A percentile compares a stretch with the other conserved stretches of the same genome.
Conservation (phyloP, 2,797 vertebrate genomes). For the Thamnophis elegans region DNA sequence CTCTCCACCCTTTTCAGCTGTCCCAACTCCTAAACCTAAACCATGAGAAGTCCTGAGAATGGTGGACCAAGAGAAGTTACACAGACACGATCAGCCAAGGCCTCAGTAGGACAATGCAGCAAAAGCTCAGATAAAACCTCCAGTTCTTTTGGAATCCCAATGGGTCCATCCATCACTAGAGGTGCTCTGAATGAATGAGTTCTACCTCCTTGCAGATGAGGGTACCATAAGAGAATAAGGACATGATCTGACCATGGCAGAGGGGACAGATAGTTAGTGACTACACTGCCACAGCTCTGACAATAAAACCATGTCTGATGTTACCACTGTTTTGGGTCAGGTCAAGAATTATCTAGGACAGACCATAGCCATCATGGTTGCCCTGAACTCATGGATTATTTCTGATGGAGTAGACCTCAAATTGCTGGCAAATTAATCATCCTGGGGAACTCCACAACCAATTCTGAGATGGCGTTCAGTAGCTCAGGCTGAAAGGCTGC, state of each 20-base stretch:
- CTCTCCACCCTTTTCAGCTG: background rate
- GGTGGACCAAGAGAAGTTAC: background rate
- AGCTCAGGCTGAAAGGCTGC: background rate
- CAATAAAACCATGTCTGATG: background rate
- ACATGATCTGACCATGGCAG: background rate
- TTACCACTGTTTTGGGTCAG: background rate
- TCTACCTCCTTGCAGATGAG: background rate
- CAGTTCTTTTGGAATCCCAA: background rate
- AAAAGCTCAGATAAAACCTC: background rate
- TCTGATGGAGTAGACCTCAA: background rate
- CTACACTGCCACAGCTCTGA: background rate
- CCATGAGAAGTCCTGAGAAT: background rate
- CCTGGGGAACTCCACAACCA: background rate
- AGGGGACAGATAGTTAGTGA: background rate
- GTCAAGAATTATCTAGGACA: background rate
- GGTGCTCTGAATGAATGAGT: background rate
- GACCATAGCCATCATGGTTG: background rate
- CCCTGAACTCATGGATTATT: background rate
- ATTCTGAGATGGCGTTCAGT: background rate
- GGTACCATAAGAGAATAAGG: background rate
- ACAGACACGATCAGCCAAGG: no score
- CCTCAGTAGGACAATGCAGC: background rate
- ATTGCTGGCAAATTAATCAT: background rate
- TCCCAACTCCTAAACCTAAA: background rate
- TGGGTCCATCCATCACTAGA: background rate